A percentile compares a stretch with the other conserved stretches of the same genome.
phyloP scores from a whole-genome alignment of 2,888 invertebrate genomes.

The Eledona agricola region DNA sequence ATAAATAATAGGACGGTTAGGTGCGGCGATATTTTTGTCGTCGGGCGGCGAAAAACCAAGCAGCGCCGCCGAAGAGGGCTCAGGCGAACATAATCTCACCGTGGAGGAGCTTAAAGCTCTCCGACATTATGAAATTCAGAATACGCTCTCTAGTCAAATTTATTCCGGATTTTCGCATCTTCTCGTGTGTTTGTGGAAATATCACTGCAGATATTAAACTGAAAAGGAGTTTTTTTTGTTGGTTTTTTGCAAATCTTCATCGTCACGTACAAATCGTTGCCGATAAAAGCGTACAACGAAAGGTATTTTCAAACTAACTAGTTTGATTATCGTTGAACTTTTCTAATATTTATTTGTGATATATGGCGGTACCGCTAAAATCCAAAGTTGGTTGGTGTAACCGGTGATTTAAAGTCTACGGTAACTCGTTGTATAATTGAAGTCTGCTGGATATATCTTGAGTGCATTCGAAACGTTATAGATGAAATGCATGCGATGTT shows the following conservation, averaged over 20 bases:
- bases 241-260: slow-evolving; percentile 28
- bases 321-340: slow-evolving; percentile 11
- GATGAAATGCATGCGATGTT: slow-evolving; percentile 43
- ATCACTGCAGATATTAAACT: slow-evolving; percentile 51
- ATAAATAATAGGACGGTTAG: slow-evolving; percentile 35
- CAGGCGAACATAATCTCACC: slow-evolving; percentile 29
- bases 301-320: slow-evolving; percentile 11
- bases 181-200: slow-evolving; percentile 48
- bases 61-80: slow-evolving; percentile 8
- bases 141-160: slow-evolving; percentile 50
- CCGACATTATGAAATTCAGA: slow-evolving; percentile 49
- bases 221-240: slow-evolving; percentile 42
- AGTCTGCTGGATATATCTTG: slow-evolving; percentile 41
- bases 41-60: slow-evolving; percentile 24
- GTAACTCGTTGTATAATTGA: slow-evolving; percentile 31
- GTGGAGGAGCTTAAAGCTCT: slow-evolving; percentile 36
- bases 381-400: slow-evolving; percentile 1
- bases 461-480: slow-evolving; percentile 46
- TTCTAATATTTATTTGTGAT: slow-evolving; percentile 24
- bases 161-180: slow-evolving; percentile 53
- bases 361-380: slow-evolving; percentile 1
- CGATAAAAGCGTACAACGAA: slow-evolving; percentile 16
- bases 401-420: slow-evolving; percentile 12
- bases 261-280: background rate
- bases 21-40: slow-evolving; percentile 29